Base-by-base conservation (phyloP, 2,888 invertebrate species). In the Epinotia demarniana region DNA sequence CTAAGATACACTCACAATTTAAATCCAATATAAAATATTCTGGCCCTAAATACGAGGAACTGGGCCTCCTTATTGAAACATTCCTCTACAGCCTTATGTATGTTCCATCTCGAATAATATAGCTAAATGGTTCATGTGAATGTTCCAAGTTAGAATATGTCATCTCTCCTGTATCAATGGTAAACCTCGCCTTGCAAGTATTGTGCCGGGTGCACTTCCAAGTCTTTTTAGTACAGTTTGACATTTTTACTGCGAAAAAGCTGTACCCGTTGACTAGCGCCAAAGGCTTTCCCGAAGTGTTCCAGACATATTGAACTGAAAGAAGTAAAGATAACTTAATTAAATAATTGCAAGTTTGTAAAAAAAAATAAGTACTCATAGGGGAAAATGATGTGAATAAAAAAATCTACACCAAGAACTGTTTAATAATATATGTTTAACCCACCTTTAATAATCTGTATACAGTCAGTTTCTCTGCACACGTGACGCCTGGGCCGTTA, bases 251-350 rank as follows among this genome's bases (percentile, higher is more conserved):
- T 19, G 75, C 68, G 62, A 78, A 78, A 63, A 75, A 80, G 6
- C 80, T 77, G 27, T 33, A 72, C 3, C 66, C 72, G 19, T 72
- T 27, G 58, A 72, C 46, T 11, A 72, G 64, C 11, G 72, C 72
- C 46, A 72, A 19, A 2, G 46, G 27, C 23, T 60, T 72, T 13
- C 49, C 66, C 9, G 72, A 27, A 19, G 33, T 8, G 8, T 64
- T 72, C 8, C 46, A 66, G n/a, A 72, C 66, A 33, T 19, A 72
- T 60, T 72, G 58, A 6, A 78, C 77, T 78, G 73, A n/a, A 78
- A 76, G 19, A 61, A 46, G 12, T 33, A 11, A 5, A 55, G 9
- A 16, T 16, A 58, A 23, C 23, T 16, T 16, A 13, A 49, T 49
- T 49, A 5, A 49, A 49, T 39, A 39, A 39, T 39, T 39, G 9